A percentile compares a stretch with the other conserved stretches of the same genome.
Evolutionary conservation across 2,113 vertebrate species (phyloP).

Genomic region (Archocentrus centrarchus): DNA sequence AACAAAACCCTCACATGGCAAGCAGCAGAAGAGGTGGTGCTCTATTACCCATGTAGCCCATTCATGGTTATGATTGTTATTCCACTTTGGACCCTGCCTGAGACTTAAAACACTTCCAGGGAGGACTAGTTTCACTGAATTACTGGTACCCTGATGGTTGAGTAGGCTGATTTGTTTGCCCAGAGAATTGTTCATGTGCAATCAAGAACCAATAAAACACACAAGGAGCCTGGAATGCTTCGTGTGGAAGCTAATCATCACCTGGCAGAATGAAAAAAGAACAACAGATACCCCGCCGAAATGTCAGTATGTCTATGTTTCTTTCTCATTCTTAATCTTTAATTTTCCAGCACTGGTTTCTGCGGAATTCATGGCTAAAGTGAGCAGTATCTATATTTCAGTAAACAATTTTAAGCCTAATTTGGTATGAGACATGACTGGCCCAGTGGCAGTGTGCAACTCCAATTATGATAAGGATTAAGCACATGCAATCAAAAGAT

Average conservation of each 20-base stretch:
- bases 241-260: conserved; percentile 33
- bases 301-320: conserved; percentile 46
- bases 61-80: conserved; percentile 77
- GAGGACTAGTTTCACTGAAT: conserved; percentile 38
- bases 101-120: conserved; percentile 70
- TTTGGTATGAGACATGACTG: conserved; percentile 82
- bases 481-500: conserved; percentile 85
- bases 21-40: conserved; percentile 67
- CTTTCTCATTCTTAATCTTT: conserved; percentile 65
- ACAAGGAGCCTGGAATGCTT: conserved; percentile 9
- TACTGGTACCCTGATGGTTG: conserved; percentile 39
- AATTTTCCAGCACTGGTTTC: conserved; percentile 70
- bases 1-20: conserved; percentile 69
- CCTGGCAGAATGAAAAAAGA: conserved; percentile 48
- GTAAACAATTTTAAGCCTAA: conserved; percentile 86
- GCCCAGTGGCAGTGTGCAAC: conserved; percentile 81
- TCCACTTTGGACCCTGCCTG: conserved; percentile 61
- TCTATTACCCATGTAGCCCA: conserved; percentile 73
- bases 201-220: conserved; percentile 51
- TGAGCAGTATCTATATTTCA: conserved; percentile 73
- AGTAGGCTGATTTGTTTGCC: conserved; percentile 59
- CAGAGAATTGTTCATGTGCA: conserved; percentile 35
- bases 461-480: conserved; percentile 87
- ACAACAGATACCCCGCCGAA: conserved; percentile 41
- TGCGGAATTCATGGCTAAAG: conserved; percentile 70